These are phyloP conservation scores for Seira ritae DNA, from an alignment of 2,888 invertebrate genomes.

Conservation along the genomic window DNA sequence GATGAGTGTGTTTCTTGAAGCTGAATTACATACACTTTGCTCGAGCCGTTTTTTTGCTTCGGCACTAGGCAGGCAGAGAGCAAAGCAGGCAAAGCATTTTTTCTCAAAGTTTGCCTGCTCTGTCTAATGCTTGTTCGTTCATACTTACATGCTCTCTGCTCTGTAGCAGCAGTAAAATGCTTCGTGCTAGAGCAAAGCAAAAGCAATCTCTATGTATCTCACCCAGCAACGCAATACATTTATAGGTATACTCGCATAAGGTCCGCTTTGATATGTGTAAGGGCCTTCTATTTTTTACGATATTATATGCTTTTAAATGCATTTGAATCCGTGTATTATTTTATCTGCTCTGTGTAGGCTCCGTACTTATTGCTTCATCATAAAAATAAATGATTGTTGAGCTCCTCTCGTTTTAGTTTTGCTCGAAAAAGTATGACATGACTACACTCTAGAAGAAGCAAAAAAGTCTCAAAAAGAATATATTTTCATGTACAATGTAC, in stretches of 20 bases:
- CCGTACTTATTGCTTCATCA: slow-evolving; percentile 4
- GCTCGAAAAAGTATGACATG: no score
- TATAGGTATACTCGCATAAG: not conserved
- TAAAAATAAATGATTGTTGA: not conserved
- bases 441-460: not conserved
- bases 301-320: slow-evolving; percentile 5
- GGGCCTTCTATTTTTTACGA: not conserved
- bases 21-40: slow-evolving; percentile 49
- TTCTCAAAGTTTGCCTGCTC: no score
- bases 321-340: slow-evolving; percentile 11
- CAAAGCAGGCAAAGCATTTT: no score
- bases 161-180: not conserved
- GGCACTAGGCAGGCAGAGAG: no score
- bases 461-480: slow-evolving; percentile 3
- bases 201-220: slow-evolving; percentile 9
- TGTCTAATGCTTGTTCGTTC: no score
- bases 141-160: not conserved
- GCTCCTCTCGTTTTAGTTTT: no score
- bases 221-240: not conserved
- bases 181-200: not conserved
- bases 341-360: not conserved
- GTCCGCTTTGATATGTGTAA: not conserved
- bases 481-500: slow-evolving; percentile 38
- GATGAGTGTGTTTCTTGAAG: slow-evolving; percentile 48
- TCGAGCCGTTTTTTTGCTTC: not conserved